phyloP scores from a whole-genome alignment of 2,797 vertebrate genomes.

The Hemibagrus guttatus region DNA sequence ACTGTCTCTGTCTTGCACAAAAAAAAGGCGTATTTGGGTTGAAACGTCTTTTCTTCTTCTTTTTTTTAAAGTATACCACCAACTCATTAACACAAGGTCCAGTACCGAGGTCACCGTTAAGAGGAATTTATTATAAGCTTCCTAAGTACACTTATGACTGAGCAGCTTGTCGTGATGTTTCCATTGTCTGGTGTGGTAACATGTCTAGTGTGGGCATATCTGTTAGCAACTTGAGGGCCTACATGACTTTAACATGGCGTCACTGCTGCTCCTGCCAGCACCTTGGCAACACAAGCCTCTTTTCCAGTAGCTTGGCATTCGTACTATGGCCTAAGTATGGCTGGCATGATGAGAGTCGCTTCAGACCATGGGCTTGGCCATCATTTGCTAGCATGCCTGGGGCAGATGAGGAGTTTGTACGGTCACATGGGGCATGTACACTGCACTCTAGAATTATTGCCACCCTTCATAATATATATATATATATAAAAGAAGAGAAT shows the following conservation, averaged over 20 bases:
- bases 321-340: background rate
- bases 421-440: background rate
- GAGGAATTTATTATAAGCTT: slow-evolving; percentile 2
- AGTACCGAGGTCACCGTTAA: background rate
- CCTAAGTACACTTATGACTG: background rate
- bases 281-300: background rate
- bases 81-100: background rate
- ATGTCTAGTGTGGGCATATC: background rate
- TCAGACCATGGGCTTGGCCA: slow-evolving; percentile 18
- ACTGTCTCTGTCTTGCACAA: background rate
- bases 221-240: slow-evolving; percentile 1
- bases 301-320: background rate
- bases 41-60: background rate
- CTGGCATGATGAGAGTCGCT: slow-evolving; percentile 2
- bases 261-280: background rate
- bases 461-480: background rate
- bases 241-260: slow-evolving; percentile 10
- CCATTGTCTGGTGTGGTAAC: background rate
- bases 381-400: slow-evolving; percentile 12
- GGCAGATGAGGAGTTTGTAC: background rate
- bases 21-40: background rate
- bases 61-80: background rate
- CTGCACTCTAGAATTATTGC: background rate
- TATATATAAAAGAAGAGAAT: background rate
- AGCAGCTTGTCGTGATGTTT: slow-evolving; percentile 5